phyloP scores from a whole-genome alignment of 2,797 vertebrate species.

The Cyprinodon diabolis region DNA sequence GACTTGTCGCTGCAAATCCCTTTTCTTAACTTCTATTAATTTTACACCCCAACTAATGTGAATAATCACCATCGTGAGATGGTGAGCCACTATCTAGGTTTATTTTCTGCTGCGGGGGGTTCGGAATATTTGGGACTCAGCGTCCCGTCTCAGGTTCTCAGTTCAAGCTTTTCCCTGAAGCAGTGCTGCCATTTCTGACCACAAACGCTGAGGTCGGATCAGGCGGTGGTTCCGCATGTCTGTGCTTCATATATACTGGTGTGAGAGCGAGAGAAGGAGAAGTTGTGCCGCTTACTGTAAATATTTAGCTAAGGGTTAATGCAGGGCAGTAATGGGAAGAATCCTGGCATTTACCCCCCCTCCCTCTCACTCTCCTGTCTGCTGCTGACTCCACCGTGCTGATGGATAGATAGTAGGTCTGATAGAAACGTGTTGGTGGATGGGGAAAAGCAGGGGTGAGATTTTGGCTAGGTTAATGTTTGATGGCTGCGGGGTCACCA shows the following conservation, averaged over 20 bases:
- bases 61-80: not conserved
- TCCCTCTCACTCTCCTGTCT: conserved; percentile 46
- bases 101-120: conserved; percentile 7
- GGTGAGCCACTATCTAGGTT: not conserved
- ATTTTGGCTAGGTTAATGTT: conserved; percentile 80
- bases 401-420: conserved; percentile 74
- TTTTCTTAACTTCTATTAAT: not conserved
- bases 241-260: conserved; percentile 20
- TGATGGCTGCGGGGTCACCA: conserved; percentile 67
- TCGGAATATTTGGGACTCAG: conserved; percentile 20
- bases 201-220: conserved; percentile 41
- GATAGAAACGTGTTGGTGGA: conserved; percentile 69
- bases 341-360: conserved; percentile 59
- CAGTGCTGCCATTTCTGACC: conserved; percentile 23
- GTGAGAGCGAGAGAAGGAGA: conserved; percentile 26
- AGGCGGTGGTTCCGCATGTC: conserved; percentile 20
- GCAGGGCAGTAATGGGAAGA: conserved; percentile 77
- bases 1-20: not conserved
- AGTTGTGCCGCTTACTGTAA: conserved; percentile 75
- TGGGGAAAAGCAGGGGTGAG: conserved; percentile 60
- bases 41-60: not conserved
- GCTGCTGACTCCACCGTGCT: conserved; percentile 56
- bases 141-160: conserved; percentile 19
- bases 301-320: conserved; percentile 84
- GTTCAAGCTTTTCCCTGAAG: conserved; percentile 28